A percentile compares a stretch with the other conserved stretches of the same genome.
These are phyloP conservation scores for Gastrophysa polygoni DNA, from an alignment of 2,888 invertebrate genomes.

Conservation along the genomic window DNA sequence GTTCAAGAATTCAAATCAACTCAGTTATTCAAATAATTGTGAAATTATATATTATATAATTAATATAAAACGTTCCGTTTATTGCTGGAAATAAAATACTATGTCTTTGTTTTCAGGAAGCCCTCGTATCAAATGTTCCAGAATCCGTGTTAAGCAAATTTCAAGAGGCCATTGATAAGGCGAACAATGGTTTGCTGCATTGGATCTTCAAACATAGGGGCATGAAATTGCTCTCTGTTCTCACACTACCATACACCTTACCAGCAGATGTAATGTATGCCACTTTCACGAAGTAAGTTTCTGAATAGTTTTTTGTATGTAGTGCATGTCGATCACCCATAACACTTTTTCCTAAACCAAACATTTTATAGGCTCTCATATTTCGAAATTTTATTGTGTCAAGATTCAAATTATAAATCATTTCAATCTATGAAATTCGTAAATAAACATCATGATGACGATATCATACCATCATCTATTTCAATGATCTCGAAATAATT, in stretches of 20 bases:
- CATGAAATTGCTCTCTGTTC: constrained; percentile 77
- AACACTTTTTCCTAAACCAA: too few relatives aligned
- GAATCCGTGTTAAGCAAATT: constrained; percentile 89
- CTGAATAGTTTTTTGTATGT: constrained; percentile 4
- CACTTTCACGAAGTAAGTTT: constrained; percentile 83
- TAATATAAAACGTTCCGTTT: too few relatives aligned
- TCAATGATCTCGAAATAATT: too few relatives aligned
- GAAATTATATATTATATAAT: background rate
- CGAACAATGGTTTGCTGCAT: constrained; percentile 88
- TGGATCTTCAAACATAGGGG: constrained; percentile 88
- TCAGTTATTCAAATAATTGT: too few relatives aligned
- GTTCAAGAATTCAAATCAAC: too few relatives aligned
- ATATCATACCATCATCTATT: too few relatives aligned
- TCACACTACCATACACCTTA: constrained; percentile 84
- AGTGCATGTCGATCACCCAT: too few relatives aligned
- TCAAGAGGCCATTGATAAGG: constrained; percentile 91
- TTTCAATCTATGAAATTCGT: too few relatives aligned
- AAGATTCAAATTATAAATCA: too few relatives aligned
- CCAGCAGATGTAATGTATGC: constrained; percentile 89
- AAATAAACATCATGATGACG: too few relatives aligned
- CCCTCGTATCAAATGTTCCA: constrained; percentile 85
- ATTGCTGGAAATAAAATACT: background rate
- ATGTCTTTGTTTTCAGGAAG: constrained; percentile 66
- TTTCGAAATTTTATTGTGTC: too few relatives aligned
- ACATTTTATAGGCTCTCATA: too few relatives aligned